Conservation (phyloP, 1,140 invertebrate genomes). For the Cydia pomonella region DNA sequence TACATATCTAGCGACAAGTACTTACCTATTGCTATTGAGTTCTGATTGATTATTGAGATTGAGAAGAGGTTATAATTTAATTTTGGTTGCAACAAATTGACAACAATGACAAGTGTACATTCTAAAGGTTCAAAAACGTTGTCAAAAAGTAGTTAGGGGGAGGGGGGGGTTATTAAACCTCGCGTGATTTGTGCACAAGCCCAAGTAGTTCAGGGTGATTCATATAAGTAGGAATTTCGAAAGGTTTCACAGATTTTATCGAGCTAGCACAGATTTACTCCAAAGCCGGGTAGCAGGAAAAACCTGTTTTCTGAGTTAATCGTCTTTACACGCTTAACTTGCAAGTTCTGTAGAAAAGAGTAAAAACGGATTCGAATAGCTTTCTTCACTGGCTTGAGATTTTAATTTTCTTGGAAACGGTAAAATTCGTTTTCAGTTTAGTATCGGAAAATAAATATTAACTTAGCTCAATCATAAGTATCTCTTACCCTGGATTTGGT, state of each 20-base stretch:
- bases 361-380: not conserved
- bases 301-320: constrained; percentile 28
- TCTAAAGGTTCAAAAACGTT: too few relatives aligned
- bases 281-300: constrained; percentile 26
- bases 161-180: too few relatives aligned
- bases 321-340: constrained; percentile 29
- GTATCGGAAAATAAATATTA: not conserved
- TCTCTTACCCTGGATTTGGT: not conserved
- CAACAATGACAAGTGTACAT: too few relatives aligned
- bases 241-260: constrained; percentile 10
- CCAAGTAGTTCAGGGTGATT: not conserved
- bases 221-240: not conserved
- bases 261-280: constrained; percentile 25
- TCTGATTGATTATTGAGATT: too few relatives aligned
- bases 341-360: constrained; percentile 18
- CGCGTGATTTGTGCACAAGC: too few relatives aligned
- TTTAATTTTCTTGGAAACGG: not conserved
- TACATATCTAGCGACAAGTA: too few relatives aligned
- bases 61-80: too few relatives aligned
- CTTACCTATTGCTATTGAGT: too few relatives aligned
- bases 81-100: too few relatives aligned
- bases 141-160: too few relatives aligned
- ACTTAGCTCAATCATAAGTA: not conserved
- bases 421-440: not conserved
- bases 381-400: not conserved